Percentiles rank a stretch among this genome's conserved stretches.
phyloP scores from a whole-genome alignment of 2,888 invertebrate species.

The Podotricha telesiphe region DNA sequence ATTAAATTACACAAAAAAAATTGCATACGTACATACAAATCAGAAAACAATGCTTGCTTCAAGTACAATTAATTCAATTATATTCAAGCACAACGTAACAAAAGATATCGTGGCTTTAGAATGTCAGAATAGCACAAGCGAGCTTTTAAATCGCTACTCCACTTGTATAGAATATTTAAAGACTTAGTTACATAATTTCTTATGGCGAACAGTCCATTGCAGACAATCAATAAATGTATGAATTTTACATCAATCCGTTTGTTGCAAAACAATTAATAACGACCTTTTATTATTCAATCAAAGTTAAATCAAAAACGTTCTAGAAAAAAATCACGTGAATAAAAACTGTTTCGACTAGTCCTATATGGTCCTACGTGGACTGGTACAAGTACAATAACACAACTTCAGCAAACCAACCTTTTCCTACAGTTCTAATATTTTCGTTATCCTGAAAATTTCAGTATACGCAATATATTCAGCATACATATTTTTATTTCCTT shows the following conservation, averaged over 20 bases:
- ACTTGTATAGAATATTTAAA: constrained; percentile 27
- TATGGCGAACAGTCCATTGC: constrained; percentile 21
- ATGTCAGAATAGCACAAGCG: constrained; percentile 20
- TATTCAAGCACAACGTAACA: constrained; percentile 6
- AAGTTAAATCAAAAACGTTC: too few species aligned
- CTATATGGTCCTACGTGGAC: too few species aligned
- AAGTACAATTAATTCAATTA: constrained; percentile 14
- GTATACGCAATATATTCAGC: too few species aligned
- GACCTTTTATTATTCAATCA: not conserved
- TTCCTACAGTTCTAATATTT: too few species aligned
- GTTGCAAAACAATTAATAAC: not conserved
- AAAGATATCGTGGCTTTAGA: constrained; percentile 23
- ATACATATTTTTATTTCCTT: too few species aligned
- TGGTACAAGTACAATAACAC: too few species aligned
- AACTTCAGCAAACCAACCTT: too few species aligned
- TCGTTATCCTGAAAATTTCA: too few species aligned
- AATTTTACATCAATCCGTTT: constrained; percentile 12
- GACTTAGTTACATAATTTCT: constrained; percentile 27
- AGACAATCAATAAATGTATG: constrained; percentile 30
- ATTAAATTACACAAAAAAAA: too few species aligned
- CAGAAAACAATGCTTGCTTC: not conserved
- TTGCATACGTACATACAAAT: not conserved
- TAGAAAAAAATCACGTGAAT: too few species aligned
- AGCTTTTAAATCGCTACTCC: constrained; percentile 24
- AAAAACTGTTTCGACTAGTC: too few species aligned